Base-by-base conservation (phyloP, 92 coral and sea anemone species). In the Pocillopora grandis region DNA sequence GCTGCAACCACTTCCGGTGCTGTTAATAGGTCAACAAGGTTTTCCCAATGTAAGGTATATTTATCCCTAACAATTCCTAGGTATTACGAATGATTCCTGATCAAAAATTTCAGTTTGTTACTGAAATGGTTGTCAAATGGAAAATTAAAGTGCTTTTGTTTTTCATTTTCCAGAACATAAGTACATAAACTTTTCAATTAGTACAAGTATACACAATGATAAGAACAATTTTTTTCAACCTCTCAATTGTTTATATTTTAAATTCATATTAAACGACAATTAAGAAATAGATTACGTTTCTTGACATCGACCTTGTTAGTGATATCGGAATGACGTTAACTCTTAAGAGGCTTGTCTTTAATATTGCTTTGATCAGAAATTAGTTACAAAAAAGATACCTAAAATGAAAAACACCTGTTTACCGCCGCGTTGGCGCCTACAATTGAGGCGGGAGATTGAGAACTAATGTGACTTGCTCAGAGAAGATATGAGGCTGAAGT, bases 181-280 rank as follows among this genome's bases (percentile, higher is more conserved):
- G 75, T 55, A 36, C 75, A 35, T 70, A 36, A 70, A 36, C 56
- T 70, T 20, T 55, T 70, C 75, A 37, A 55, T 16, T 70, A 15
- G 19, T 70, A 3, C 33, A 70, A 37, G 75, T 70, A 36, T 31
- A 70, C 57, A 33, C 9, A 37, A 70, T 12, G 17, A 75, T 20
- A 37, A 7, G 63, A 27, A 78, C 82, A 63, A 78, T 63, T 78
- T 63, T 31, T 63, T 64, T 14, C 65, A 10, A 77, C 48, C 57
- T 9, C 19, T 42, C 52, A 42, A 42, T 42, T 42, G 52, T 42
- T 42, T 42, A 7, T 42, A 42, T 3, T 42, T 42, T 42, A 42
- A 7, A 27, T 27, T 42, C 52, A 7, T 42, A 42, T 42, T 7
- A 7, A 10, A 20, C 23, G 31, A 21, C 36, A 66, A 66, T 21